Evolutionary conservation across 2,888 invertebrate genomes (phyloP).

Genomic region (Celastrina argiolus): DNA sequence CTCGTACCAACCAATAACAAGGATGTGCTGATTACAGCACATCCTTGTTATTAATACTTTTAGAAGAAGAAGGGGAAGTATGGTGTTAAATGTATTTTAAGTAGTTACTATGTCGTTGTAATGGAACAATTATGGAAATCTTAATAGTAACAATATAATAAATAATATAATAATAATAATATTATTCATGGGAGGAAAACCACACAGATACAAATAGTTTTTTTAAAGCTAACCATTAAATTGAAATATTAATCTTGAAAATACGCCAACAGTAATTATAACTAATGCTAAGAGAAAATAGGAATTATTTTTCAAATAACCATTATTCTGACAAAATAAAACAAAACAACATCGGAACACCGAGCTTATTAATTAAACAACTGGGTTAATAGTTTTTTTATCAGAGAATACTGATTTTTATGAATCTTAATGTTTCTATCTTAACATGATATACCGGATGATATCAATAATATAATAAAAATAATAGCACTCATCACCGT

Average conservation of each 20-base stretch:
- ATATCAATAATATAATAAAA: too few relatives aligned
- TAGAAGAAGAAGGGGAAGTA: too few relatives aligned
- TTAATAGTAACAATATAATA: too few relatives aligned
- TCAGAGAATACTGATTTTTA: not conserved
- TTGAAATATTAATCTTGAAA: not conserved
- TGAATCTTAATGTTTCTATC: not conserved
- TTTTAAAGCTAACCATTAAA: not conserved
- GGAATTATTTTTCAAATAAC: not conserved
- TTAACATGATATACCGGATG: not conserved
- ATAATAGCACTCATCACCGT: too few relatives aligned
- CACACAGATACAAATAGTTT: not conserved
- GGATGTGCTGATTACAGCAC: too few relatives aligned
- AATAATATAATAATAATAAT: too few relatives aligned
- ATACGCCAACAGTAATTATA: not conserved
- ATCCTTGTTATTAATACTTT: too few relatives aligned
- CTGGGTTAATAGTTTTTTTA: slow-evolving; percentile 5
- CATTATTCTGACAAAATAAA: not conserved
- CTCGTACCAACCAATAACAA: too few relatives aligned
- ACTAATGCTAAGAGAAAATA: not conserved
- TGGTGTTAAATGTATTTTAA: too few relatives aligned
- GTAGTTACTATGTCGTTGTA: too few relatives aligned
- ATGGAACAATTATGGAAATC: too few relatives aligned
- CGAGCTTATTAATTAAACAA: slow-evolving; percentile 4
- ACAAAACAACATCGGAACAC: not conserved
- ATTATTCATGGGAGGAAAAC: too few relatives aligned